phyloP scores from a whole-genome alignment of 2,113 vertebrate genomes.

The Nothoprocta perdicaria region DNA sequence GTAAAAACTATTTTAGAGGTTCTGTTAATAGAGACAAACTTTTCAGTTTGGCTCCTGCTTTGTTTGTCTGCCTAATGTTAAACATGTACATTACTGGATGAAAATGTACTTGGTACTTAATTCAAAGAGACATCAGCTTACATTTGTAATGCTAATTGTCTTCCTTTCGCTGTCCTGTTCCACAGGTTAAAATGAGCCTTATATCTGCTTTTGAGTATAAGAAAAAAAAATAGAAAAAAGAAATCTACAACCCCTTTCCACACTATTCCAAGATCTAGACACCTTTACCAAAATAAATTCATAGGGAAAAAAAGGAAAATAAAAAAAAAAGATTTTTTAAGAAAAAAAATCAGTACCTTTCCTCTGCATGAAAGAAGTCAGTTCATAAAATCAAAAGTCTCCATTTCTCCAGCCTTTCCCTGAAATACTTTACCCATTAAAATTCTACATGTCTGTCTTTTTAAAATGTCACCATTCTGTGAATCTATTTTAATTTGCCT shows the following conservation, averaged over 20 bases:
- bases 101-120: not conserved
- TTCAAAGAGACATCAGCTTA: not conserved
- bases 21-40: not conserved
- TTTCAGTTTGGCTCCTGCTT: not conserved
- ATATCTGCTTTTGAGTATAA: not conserved
- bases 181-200: not conserved
- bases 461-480: not conserved
- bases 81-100: not conserved
- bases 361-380: not conserved
- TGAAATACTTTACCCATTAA: not conserved
- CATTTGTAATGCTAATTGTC: not conserved
- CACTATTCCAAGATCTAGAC: not conserved
- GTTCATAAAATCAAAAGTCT: not conserved
- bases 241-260: rapidly evolving
- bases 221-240: not conserved
- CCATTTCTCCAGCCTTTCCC: not conserved
- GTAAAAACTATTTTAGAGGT: not conserved
- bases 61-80: not conserved
- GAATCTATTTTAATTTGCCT: not conserved
- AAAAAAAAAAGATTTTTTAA: not conserved
- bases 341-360: not conserved
- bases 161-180: not conserved
- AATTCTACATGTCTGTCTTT: not conserved
- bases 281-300: not conserved
- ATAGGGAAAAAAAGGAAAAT: not conserved